These are phyloP conservation scores for Amiota minor DNA, from an alignment of 2,888 invertebrate species.

Conservation along the genomic window DNA sequence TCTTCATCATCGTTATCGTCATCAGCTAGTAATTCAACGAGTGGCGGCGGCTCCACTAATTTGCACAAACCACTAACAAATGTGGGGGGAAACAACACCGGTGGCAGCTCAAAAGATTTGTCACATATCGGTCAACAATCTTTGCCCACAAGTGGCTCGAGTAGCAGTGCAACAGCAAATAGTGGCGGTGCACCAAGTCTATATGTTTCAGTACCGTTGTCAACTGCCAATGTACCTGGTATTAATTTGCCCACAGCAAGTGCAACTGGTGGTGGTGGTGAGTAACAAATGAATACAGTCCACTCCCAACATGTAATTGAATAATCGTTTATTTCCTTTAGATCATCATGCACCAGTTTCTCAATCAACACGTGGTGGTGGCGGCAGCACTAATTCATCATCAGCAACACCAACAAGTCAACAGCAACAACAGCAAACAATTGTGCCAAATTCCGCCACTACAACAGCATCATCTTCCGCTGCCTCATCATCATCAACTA, in stretches of 20 bases:
- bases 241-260: conserved; percentile 69
- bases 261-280: conserved; percentile 38
- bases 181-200: conserved; percentile 73
- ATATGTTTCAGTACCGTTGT: conserved; percentile 79
- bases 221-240: conserved; percentile 74
- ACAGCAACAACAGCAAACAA: conserved; percentile 22
- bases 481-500: conserved; percentile 50
- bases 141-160: conserved; percentile 19
- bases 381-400: conserved; percentile 41
- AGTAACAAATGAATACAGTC: conserved; percentile 9
- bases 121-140: not conserved
- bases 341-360: conserved; percentile 50
- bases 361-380: conserved; percentile 50
- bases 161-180: conserved; percentile 40
- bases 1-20: conserved; percentile 36
- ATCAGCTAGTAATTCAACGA: not conserved
- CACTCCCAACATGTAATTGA: not conserved
- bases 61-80: conserved; percentile 30
- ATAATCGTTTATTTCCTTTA: conserved; percentile 23
- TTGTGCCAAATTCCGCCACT: conserved; percentile 24
- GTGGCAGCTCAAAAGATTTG: conserved; percentile 2
- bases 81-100: conserved; percentile 31
- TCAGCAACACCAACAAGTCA: conserved; percentile 11
- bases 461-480: conserved; percentile 22
- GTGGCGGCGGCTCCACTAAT: conserved; percentile 41